Conservation (phyloP, 53 echinoderm and acorn worm species). For the Astropecten irregularis region DNA sequence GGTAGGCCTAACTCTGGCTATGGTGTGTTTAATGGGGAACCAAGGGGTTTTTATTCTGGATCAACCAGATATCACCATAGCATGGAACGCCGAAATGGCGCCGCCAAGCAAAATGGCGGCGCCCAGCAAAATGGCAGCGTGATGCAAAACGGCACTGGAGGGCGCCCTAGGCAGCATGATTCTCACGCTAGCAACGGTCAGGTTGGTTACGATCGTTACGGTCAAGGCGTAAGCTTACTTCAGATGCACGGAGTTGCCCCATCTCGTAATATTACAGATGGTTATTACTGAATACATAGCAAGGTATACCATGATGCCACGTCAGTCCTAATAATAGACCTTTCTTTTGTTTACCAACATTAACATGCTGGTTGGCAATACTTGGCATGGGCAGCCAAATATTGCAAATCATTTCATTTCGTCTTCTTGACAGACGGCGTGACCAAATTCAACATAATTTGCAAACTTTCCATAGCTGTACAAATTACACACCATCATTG, state of each 20-base stretch:
- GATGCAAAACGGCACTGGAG: not conserved
- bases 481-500: no score
- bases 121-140: constrained; percentile 2
- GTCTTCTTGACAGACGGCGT: no score
- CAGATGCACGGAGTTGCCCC: constrained; percentile 31
- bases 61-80: not conserved
- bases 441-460: no score
- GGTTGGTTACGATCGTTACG: not conserved
- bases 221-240: constrained; percentile 4
- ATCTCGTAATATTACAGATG: constrained; percentile 2
- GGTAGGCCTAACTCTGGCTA: not conserved
- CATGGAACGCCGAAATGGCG: not conserved
- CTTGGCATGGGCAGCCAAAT: no score
- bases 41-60: constrained; percentile 22
- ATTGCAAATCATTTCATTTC: no score
- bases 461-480: no score
- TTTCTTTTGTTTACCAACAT: no score
- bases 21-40: not conserved
- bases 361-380: no score
- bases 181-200: not conserved
- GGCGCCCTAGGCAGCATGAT: not conserved
- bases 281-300: constrained; percentile 22
- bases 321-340: no score
- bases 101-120: constrained; percentile 1
- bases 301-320: no score